Evolutionary conservation across 2,797 vertebrate genomes (phyloP), one percentile per base, ranked within the genome.

Genomic region (Myotis pilosus): DNA sequence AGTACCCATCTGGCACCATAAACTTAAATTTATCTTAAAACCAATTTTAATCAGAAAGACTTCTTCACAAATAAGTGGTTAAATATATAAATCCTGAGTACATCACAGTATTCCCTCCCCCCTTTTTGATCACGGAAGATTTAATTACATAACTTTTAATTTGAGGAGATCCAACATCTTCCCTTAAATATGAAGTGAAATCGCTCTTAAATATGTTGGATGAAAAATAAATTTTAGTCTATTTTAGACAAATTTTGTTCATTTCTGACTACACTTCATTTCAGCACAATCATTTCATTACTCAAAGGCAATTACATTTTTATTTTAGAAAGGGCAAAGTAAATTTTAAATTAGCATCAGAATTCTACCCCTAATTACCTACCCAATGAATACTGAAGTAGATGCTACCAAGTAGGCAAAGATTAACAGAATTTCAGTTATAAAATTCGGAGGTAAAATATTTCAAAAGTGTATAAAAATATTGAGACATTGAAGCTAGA

Each of bases 131-230:
- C 23, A 96, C 44, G 16, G 17, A 82, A 94, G 51, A 94, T 89
- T 95, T 78, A 91, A 47, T 55, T 25, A 30, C 0, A 4, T 44
- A 69, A 55, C 19, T 88, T 92, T 92, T 87, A 87, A 95, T 85
- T 92, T 85, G 36, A 94, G 17, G 57, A 60, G 17, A 92, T 72
- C 44, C 55, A 91, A 87, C 15, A 89, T 55, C 38, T 47, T 62
- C 10, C 19, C 10, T 82, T 92, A 92, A 89, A 91, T 23, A 30
- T 69, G 66, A 95, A 92, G 68, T 62, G 80, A 96, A 82, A 91
- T 28, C 76, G 30, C 47, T 80, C 53, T 92, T 86, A 81, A 96
- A 86, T 62, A 90, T 0, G 49, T 49, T 71, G 47, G 11, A 79
- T 85, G 60, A 88, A 36, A 91, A 89, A 68, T 5, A 68, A 20